Conservation (phyloP, 2,888 invertebrate species). For the Meloe dianella region DNA sequence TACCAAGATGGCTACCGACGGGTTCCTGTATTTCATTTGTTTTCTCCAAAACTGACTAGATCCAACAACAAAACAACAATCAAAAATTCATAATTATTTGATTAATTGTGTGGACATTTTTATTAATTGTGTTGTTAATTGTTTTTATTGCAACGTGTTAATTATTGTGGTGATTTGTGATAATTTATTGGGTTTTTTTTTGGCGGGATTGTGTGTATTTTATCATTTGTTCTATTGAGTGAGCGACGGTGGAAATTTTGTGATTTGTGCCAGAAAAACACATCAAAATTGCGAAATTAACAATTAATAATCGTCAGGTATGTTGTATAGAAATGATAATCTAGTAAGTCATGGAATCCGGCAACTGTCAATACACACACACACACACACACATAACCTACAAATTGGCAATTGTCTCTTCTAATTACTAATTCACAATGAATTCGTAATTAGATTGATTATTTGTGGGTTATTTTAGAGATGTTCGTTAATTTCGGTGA, state of each 20-base stretch:
- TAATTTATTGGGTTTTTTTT: neutral
- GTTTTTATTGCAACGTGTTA: neutral
- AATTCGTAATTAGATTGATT: too few species aligned
- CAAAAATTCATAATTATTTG: neutral
- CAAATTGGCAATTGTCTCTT: neutral
- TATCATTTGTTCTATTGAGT: neutral
- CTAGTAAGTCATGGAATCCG: conserved; percentile 1
- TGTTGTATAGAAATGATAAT: neutral
- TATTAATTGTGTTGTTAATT: too few species aligned
- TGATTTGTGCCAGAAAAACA: too few species aligned
- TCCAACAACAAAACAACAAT: neutral
- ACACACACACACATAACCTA: neutral
- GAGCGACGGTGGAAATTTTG: neutral
- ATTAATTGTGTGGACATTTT: neutral
- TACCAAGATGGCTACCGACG: conserved; percentile 61
- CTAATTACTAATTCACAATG: too few species aligned
- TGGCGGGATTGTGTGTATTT: neutral
- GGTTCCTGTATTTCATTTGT: conserved; percentile 38
- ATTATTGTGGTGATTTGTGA: neutral
- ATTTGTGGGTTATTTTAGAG: neutral
- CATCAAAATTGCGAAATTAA: too few species aligned
- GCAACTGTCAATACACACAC: conserved; percentile 6
- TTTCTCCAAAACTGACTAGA: neutral
- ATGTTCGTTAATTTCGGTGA: too few species aligned
- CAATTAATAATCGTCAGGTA: neutral